Conservation (phyloP, 2,888 invertebrate species). For the Rhagium mordax region DNA sequence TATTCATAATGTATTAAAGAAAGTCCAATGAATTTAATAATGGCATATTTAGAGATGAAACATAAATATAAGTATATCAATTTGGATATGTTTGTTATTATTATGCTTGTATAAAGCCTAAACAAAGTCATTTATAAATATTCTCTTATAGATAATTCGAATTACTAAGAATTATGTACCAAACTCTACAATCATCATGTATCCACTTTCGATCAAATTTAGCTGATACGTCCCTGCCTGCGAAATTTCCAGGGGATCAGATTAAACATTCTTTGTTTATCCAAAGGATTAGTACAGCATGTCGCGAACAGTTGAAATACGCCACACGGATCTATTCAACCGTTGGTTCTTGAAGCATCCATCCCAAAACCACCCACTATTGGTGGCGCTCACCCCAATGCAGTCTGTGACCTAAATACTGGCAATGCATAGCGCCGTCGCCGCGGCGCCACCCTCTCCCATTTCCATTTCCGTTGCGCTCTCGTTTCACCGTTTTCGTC, state of each 20-base stretch:
- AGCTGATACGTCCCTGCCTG: neutral
- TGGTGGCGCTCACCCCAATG: constrained; percentile 47
- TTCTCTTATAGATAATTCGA: no score
- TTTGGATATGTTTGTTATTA: no score
- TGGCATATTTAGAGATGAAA: no score
- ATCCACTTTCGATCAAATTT: no score
- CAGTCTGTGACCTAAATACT: constrained; percentile 58
- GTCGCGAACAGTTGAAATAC: neutral
- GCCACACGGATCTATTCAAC: neutral
- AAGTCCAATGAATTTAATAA: no score
- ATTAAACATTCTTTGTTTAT: neutral
- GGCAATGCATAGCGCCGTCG: constrained; percentile 56
- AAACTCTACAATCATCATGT: no score
- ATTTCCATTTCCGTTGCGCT: constrained; percentile 38
- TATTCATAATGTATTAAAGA: no score
- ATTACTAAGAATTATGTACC: no score
- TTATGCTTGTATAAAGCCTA: no score
- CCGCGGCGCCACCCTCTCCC: constrained; percentile 48
- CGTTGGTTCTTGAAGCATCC: neutral
- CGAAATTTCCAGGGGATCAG: no score
- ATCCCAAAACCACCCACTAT: constrained; percentile 33
- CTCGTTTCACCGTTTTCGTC: constrained; percentile 2
- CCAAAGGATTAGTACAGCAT: neutral
- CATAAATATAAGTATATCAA: no score
- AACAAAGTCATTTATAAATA: no score